phyloP scores from a whole-genome alignment of 2,888 invertebrate species.

The Coecobrya sp. region DNA sequence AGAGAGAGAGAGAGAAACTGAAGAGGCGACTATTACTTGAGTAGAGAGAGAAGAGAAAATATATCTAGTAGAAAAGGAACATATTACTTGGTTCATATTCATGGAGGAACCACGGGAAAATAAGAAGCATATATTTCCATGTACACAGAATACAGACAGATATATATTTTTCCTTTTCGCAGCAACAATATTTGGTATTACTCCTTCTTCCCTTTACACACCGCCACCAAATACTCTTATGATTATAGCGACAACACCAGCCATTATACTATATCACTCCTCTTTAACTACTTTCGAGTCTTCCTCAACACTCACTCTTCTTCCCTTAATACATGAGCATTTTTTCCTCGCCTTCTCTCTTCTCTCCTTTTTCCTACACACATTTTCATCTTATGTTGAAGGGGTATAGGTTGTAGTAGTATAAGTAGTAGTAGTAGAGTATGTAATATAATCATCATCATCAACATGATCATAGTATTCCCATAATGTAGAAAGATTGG shows the following conservation, averaged over 20 bases:
- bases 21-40: slow-evolving; percentile 46
- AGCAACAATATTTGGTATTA: slow-evolving; percentile 13
- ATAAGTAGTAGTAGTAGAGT: background rate
- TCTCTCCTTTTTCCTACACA: background rate
- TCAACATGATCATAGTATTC: slow-evolving; percentile 16
- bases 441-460: background rate
- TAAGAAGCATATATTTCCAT: background rate
- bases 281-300: slow-evolving; percentile 52
- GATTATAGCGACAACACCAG: slow-evolving; percentile 23
- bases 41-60: slow-evolving; percentile 1
- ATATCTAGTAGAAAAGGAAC: background rate
- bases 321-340: slow-evolving; percentile 1
- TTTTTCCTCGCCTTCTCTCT: slow-evolving; percentile 37
- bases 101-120: slow-evolving; percentile 18
- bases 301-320: slow-evolving; percentile 10
- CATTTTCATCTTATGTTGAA: background rate
- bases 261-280: slow-evolving; percentile 45
- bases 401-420: background rate
- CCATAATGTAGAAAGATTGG: background rate
- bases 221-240: background rate
- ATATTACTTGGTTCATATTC: slow-evolving; percentile 25
- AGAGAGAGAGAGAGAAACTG: slow-evolving; percentile 27
- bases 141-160: background rate
- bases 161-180: background rate
- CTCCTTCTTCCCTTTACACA: slow-evolving; percentile 15